Evolutionary conservation across 2,113 vertebrate genomes (phyloP), one percentile per base, ranked within the genome.

Genomic region (Mobula hypostoma): DNA sequence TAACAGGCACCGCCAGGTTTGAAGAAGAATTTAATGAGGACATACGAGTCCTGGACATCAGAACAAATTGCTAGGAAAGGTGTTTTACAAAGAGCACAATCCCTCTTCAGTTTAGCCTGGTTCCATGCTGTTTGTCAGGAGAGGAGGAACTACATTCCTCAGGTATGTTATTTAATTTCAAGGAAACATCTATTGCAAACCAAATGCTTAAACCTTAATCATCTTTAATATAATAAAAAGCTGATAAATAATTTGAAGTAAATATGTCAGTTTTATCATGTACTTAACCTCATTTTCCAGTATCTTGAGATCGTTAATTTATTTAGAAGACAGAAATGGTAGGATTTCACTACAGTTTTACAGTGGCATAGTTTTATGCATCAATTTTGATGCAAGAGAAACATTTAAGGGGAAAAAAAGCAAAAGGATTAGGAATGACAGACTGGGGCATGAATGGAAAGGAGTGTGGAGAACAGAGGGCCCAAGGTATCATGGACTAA

Each of bases 71-170:
- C 96, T 95, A 98, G 97, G 96, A 98, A 97, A 61, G 97, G 98
- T n/a, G 95, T 97, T 79, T 24, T 98, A 79, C 94, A 96, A 74
- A 97, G 99, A 94, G 97, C 98, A 4, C 98, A 98, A 95, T 97
- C 98, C 83, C 97, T 99, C n/a, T 99, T 99, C 95, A 98, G 97
- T 95, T 96, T 99, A 95, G 99, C 99, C 7, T 99, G 99, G 99
- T 99, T 99, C 96, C 99, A 99, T 94, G 99, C 98, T 79, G 97
- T 98, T 8, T 99, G 99, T 95, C 99, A 99, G 95, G 99, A 99
- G 96, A 98, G 99, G 96, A 98, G 99, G 95, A 99, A 99, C 95
- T 99, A 98, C 92, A 99, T 99, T 95, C 99, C 99, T 90, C 99
- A 99, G 97, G 99, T 99, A 96, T 95, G 66, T 94, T 91, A 8